Evolutionary conservation across 2,888 invertebrate species (phyloP).

Genomic region (Apodemia mormo): DNA sequence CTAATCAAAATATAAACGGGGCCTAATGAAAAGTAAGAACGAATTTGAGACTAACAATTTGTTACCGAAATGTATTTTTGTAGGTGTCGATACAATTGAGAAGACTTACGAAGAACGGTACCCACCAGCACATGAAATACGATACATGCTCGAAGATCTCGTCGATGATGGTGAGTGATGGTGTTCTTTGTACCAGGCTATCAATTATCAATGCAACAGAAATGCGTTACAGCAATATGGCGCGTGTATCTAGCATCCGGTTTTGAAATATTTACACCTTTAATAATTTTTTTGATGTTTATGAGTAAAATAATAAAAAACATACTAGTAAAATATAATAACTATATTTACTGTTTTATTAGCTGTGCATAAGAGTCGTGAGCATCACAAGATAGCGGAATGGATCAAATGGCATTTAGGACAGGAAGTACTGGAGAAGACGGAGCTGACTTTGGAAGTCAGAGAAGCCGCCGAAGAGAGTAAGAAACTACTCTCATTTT

Average conservation of each 20-base stretch:
- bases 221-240: no score
- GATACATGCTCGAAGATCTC: slow-evolving; percentile 52
- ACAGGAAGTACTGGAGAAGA: slow-evolving; percentile 39
- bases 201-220: no score
- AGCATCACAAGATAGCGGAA: slow-evolving; percentile 23
- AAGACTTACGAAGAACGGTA: slow-evolving; percentile 46
- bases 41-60: no score
- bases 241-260: no score
- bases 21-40: no score
- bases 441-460: slow-evolving; percentile 50
- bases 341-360: slow-evolving; percentile 20
- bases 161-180: slow-evolving; percentile 53
- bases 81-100: slow-evolving; percentile 43
- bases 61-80: no score
- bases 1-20: no score
- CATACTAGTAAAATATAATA: no score
- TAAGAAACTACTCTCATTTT: slow-evolving; percentile 32
- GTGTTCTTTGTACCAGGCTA: no score
- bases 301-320: no score
- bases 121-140: slow-evolving; percentile 56
- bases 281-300: no score
- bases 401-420: slow-evolving; percentile 32
- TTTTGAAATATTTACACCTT: no score
- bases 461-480: slow-evolving; percentile 44
- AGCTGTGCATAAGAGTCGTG: slow-evolving; percentile 46